These are phyloP conservation scores for Crocodylus rhombifer DNA, from an alignment of 2,797 vertebrate species.

Conservation along the genomic window DNA sequence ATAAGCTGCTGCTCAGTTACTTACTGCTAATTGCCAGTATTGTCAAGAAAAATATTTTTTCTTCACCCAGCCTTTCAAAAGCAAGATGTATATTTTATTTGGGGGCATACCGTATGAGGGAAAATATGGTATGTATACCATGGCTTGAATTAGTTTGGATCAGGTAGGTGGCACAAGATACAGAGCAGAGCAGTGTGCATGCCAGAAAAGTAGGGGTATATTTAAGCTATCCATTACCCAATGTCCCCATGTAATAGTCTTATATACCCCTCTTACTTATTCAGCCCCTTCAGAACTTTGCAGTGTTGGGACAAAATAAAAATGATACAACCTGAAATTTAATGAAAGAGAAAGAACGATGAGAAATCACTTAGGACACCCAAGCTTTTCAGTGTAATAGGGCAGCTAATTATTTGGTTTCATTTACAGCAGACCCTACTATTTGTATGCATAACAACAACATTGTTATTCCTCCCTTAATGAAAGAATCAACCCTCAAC, in stretches of 20 bases:
- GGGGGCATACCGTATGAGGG: no score
- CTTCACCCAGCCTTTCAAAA: no score
- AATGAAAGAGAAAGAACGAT: not conserved
- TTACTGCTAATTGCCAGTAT: no score
- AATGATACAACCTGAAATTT: accelerated
- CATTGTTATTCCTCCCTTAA: not conserved
- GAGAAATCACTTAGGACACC: constrained; percentile 35
- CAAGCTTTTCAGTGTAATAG: constrained; percentile 37
- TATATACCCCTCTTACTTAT: not conserved
- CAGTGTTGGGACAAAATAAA: not conserved
- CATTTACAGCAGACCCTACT: not conserved
- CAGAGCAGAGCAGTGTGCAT: no score
- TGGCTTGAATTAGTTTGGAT: no score
- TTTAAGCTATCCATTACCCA: no score
- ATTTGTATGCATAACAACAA: not conserved
- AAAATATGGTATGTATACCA: no score
- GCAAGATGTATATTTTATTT: no score
- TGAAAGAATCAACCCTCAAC: not conserved
- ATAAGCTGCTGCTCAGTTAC: no score
- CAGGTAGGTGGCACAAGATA: no score
- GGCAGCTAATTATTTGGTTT: constrained; percentile 34
- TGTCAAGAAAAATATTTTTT: no score
- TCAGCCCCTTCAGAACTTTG: not conserved
- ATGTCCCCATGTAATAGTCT: not conserved
- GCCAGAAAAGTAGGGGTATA: no score